Evolutionary conservation across 2,113 vertebrate species (phyloP), one percentile per base, ranked within the genome.

Genomic region (Chroicocephalus ridibundus): DNA sequence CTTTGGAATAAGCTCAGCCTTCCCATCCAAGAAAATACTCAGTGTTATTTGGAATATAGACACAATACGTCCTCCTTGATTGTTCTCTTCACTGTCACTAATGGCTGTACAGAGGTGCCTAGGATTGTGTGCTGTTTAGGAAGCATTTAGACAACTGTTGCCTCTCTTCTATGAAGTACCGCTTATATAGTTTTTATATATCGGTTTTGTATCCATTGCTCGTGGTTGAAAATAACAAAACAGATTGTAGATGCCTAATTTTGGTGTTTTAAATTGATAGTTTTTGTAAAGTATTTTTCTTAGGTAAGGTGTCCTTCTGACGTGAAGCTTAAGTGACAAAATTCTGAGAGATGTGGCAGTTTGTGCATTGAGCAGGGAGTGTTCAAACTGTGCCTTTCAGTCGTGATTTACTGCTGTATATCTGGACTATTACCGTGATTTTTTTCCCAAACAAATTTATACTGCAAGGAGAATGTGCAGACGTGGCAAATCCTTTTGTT

Each of bases 401-500:
- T 15, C 21, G 49, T 76, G n/a, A 76, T 86, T 93, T 94, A 61
- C 32, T 71, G 40, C 68, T 80, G 22, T 36, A 26, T 14, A 20
- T 25, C 38, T 8, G 16, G 12, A 2, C 6, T 29, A 3, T 32
- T 51, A 0, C 17, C 1, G 14, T 49, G 12, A 24, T 25, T 32
- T 54, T 82, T 84, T 91, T 94, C 47, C 83, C 88, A 82, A 85
- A 68, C 49, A 74, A 61, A 96, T 95, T 94, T 94, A 69, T 92
- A 89, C 47, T 70, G 36, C 82, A 71, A 86, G 94, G 91, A 82
- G 81, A 84, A 64, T 47, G 87, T 95, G 79, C 94, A 96, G 95
- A 94, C 82, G 58, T 85, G 94, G n/a, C 75, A 90, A 93, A 91
- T 96, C 34, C 54, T 71, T 51, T 70, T 89, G 29, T 13, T 52